phyloP scores from a whole-genome alignment of 2,888 invertebrate species.

The Hetaerina titia region DNA sequence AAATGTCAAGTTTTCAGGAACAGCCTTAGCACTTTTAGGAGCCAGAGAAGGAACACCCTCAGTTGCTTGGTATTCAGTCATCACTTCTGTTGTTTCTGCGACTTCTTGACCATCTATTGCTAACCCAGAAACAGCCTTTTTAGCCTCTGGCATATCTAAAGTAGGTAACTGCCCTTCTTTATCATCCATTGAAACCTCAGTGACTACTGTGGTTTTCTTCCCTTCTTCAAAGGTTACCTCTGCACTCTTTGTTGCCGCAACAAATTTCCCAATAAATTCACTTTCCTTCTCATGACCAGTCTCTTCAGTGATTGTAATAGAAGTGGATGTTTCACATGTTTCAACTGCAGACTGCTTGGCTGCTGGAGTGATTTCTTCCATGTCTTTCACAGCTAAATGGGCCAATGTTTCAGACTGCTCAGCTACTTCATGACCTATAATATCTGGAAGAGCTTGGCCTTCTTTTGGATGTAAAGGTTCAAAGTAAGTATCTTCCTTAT shows the following conservation, averaged over 20 bases:
- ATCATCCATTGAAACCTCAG: constrained; percentile 49
- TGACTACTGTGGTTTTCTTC: constrained; percentile 71
- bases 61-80: constrained; percentile 74
- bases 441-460: constrained; percentile 72
- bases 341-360: constrained; percentile 76
- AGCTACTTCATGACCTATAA: constrained; percentile 71
- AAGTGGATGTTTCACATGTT: constrained; percentile 78
- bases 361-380: constrained; percentile 74
- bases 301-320: constrained; percentile 79
- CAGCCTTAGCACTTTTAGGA: constrained; percentile 76
- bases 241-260: constrained; percentile 76
- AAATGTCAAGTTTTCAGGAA: constrained; percentile 77
- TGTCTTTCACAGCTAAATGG: constrained; percentile 73
- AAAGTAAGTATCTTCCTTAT: constrained; percentile 78
- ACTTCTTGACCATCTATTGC: constrained; percentile 75
- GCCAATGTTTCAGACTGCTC: constrained; percentile 71
- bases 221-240: constrained; percentile 76
- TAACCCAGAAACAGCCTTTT: constrained; percentile 70
- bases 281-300: constrained; percentile 75
- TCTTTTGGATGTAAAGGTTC: constrained; percentile 72
- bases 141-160: constrained; percentile 72
- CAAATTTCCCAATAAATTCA: constrained; percentile 75
- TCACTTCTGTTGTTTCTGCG: constrained; percentile 77
- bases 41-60: constrained; percentile 73
- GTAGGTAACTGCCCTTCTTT: constrained; percentile 73